These are phyloP conservation scores for Eupsilia transversa DNA, from an alignment of 2,888 invertebrate genomes.

Conservation along the genomic window DNA sequence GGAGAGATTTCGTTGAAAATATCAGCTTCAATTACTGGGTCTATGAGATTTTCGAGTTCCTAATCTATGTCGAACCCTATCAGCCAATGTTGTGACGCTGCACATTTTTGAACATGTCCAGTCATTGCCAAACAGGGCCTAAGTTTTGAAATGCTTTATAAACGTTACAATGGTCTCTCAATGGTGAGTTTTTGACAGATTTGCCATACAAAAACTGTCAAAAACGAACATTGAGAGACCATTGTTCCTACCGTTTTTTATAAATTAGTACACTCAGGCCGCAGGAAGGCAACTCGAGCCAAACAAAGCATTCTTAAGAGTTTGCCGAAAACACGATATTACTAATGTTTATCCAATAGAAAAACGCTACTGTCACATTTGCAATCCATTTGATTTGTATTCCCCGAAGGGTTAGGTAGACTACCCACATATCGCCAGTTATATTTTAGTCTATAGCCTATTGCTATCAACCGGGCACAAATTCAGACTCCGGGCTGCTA, in stretches of 20 bases:
- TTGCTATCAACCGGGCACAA: neutral
- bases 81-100: slow-evolving; percentile 67
- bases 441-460: neutral
- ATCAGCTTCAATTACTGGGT: neutral
- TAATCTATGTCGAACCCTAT: slow-evolving; percentile 68
- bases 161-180: too few relatives aligned
- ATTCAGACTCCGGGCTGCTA: neutral
- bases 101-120: slow-evolving; percentile 70
- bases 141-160: too few relatives aligned
- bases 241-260: too few relatives aligned
- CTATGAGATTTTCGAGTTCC: slow-evolving; percentile 51
- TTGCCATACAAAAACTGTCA: too few relatives aligned
- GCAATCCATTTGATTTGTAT: slow-evolving; percentile 56
- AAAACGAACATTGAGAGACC: too few relatives aligned
- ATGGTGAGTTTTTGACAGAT: too few relatives aligned
- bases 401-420: neutral
- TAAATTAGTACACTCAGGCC: too few relatives aligned
- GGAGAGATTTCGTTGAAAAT: neutral
- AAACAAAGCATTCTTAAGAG: slow-evolving; percentile 43
- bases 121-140: slow-evolving; percentile 75
- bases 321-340: slow-evolving; percentile 50
- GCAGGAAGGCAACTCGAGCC: slow-evolving; percentile 70
- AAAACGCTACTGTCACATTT: slow-evolving; percentile 66
- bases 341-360: slow-evolving; percentile 61
- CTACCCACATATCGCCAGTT: neutral